These are phyloP conservation scores for Drosophila littoralis DNA, from an alignment of 1,140 invertebrate genomes.

Conservation along the genomic window DNA sequence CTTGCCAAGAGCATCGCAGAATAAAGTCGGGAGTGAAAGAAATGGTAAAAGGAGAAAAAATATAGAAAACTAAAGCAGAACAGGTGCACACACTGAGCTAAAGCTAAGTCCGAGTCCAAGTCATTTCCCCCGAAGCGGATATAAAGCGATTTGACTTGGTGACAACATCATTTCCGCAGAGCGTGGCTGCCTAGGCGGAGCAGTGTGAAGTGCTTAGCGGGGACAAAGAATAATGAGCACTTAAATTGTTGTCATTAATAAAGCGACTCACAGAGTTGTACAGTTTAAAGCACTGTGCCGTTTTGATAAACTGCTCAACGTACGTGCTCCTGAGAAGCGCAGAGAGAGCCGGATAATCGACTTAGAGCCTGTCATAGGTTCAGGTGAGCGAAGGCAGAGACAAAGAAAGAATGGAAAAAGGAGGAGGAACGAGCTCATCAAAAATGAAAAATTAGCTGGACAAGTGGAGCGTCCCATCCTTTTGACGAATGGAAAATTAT, in stretches of 20 bases:
- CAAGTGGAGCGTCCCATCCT: slow-evolving; percentile 7
- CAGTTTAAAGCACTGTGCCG: slow-evolving; percentile 23
- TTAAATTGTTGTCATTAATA: slow-evolving; percentile 44
- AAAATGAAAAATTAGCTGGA: slow-evolving; percentile 35
- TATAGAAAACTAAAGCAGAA: slow-evolving; percentile 7
- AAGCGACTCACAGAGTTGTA: slow-evolving; percentile 27
- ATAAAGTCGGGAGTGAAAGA: not conserved
- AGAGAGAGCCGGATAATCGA: slow-evolving; percentile 11
- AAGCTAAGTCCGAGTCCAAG: slow-evolving; percentile 32
- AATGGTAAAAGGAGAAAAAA: slow-evolving; percentile 4
- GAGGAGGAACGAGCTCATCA: slow-evolving; percentile 33
- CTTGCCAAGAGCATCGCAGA: slow-evolving; percentile 17
- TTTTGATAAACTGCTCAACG: slow-evolving; percentile 31
- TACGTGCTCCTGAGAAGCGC: slow-evolving; percentile 8
- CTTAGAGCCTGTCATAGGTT: not conserved
- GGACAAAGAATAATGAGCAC: slow-evolving; percentile 39
- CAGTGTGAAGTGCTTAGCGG: slow-evolving; percentile 2
- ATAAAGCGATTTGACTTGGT: slow-evolving; percentile 50
- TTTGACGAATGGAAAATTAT: not conserved
- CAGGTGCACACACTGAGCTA: slow-evolving; percentile 19
- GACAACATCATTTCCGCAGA: slow-evolving; percentile 52
- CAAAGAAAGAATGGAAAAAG: not conserved
- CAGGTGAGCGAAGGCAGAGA: not conserved
- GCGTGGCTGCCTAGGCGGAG: not conserved
- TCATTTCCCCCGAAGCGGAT: slow-evolving; percentile 44